Evolutionary conservation across 2,797 vertebrate species (phyloP), one percentile per base, ranked within the genome.

Genomic region (Sebastes iracundus): DNA sequence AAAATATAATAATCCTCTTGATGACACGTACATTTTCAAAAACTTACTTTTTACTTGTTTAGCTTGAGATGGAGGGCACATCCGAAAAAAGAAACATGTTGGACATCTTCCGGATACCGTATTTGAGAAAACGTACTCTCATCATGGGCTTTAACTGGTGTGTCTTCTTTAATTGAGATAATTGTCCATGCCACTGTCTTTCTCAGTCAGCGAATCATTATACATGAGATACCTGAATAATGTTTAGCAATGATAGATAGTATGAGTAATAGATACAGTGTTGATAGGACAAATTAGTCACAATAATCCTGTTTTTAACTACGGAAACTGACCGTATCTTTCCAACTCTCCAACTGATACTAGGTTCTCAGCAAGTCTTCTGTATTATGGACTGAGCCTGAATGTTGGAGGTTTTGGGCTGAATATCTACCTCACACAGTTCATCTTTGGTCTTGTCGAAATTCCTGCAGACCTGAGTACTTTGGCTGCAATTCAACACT

Each of bases 351-450:
- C 30, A n/a, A 62, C 30, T 52, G 18, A 7, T 87, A 69, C 12
- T 75, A 97, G 97, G 97, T 97, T 97, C 92, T 94, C 93, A 74
- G 93, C 94, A 76, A 96, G 94, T 60, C 64, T 97, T 66, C 94
- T 95, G 4, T 97, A 97, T 86, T 97, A 95, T 0, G 97, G 96
- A 2, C 77, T 98, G 79, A 92, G 96, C 73, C 85, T 97, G 65
- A 96, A 96, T 0, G 95, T 97, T 27, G 95, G 96, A 0, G 93
- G 89, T 81, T 97, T 97, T 42, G 97, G 97, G 28, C 75, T 96
- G 92, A 91, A 97, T 87, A 95, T 97, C 91, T 97, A 97, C 88
- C 90, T 97, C 91, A 97, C 96, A 0, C 96, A 97, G 85, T 87
- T 97, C 1, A 88, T 97, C 1, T 98, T 97, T 7, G 96, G 96